Evolutionary conservation across 2,888 invertebrate genomes (phyloP), one percentile per base, ranked within the genome.

Genomic region (Melinaea menophilus): DNA sequence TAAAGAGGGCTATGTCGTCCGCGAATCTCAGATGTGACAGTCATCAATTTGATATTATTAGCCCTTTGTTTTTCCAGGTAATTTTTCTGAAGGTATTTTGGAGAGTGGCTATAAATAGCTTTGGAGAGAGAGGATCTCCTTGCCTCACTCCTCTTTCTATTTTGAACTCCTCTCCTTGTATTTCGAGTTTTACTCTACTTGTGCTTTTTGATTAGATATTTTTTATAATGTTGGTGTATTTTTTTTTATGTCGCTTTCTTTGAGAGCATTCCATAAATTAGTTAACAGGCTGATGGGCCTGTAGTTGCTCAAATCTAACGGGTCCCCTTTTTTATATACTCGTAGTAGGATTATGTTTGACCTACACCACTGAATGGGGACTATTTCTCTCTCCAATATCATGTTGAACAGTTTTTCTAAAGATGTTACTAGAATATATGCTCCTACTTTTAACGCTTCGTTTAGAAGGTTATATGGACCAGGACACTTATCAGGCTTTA

Each of bases 11-110:
- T n/a, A 68, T 65, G 11, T 65, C 65, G 33, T 68, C 68, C 2
- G 65, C 65, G 47, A 68, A 68, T 61, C 62, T 68, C 12, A 68
- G 59, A 45, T 65, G 63, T 34, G 58, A 61, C 31, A 64, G 58
- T 2, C 12, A 13, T 57, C 55, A 12, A 55, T 55, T 55, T 22
- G 35, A 55, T 22, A 55, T 55, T 12, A 5, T 55, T 55, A 55
- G 5, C 31, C 55, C 35, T 55, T 37, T 37, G 37, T 37, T 37
- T 37, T 37, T 37, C 37, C 37, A 37, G 2, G 2, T 37, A 7
- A 37, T 37, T 37, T 37, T 37, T 37, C 37, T 37, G 37, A 37
- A 37, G 37, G 37, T 37, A 37, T 37, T 37, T 37, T 37, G 4
- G 37, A 37, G 3, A 37, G 37, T 37, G 37, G 37, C 37, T 37